These are phyloP conservation scores for Chrysemys picta DNA, from an alignment of 2,113 vertebrate species.

Conservation along the genomic window DNA sequence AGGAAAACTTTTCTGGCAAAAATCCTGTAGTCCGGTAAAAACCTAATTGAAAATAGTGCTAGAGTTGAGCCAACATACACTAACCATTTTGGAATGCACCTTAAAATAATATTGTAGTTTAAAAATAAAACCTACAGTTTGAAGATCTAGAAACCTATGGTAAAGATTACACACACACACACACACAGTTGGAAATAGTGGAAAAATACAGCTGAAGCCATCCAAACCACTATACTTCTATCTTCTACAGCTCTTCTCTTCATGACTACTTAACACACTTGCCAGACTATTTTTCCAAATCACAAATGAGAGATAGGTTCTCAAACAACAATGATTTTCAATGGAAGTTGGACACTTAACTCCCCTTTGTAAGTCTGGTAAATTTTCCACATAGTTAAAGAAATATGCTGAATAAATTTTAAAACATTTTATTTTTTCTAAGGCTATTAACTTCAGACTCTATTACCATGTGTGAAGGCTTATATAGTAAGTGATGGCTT, in stretches of 20 bases:
- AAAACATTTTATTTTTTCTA: background rate
- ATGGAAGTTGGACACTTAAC: background rate
- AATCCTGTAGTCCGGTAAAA: background rate
- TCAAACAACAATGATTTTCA: background rate
- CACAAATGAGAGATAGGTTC: background rate
- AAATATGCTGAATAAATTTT: background rate
- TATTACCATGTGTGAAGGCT: background rate
- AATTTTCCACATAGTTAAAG: background rate
- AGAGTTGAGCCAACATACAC: background rate
- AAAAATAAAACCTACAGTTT: background rate
- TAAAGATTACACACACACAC: background rate
- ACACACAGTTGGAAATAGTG: background rate
- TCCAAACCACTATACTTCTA: background rate
- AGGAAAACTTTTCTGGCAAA: no score
- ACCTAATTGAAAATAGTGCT: background rate
- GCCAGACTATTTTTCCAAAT: no score
- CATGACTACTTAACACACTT: background rate
- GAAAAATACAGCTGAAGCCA: background rate
- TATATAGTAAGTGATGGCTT: fast-evolving
- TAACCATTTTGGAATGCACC: background rate
- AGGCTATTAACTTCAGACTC: background rate
- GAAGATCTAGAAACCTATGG: background rate
- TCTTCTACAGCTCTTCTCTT: background rate
- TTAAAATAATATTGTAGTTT: background rate
- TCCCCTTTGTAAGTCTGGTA: background rate